Evolutionary conservation across 2,888 invertebrate species (phyloP).

Genomic region (Luperina testacea): DNA sequence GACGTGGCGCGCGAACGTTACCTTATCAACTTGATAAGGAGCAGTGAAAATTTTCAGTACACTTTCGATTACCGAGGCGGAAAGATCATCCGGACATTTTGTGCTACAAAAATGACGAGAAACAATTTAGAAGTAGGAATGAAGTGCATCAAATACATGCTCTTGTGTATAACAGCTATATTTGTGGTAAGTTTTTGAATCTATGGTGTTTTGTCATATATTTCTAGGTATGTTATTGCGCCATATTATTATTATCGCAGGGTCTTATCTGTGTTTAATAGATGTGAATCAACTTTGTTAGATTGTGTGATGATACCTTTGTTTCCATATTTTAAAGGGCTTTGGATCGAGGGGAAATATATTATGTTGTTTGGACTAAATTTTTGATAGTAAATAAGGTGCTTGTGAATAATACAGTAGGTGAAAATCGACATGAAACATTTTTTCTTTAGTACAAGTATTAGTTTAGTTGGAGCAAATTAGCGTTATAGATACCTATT

Average conservation of each 20-base stretch:
- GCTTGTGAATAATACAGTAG: neutral
- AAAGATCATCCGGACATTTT: conserved; percentile 44
- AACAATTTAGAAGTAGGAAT: conserved; percentile 91
- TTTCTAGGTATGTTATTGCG: conserved; percentile 39
- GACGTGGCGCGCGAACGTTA: conserved; percentile 42
- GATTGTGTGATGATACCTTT: conserved; percentile 29
- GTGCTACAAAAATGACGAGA: conserved; percentile 78
- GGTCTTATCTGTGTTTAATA: conserved; percentile 57
- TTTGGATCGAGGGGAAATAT: neutral
- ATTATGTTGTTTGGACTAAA: neutral
- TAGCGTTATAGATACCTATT: neutral
- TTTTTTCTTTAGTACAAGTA: neutral
- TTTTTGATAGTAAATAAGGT: conserved; percentile 7
- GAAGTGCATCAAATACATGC: conserved; percentile 94
- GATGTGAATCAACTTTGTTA: conserved; percentile 33
- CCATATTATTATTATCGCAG: conserved; percentile 64
- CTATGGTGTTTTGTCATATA: conserved; percentile 6
- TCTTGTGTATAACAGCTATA: conserved; percentile 93
- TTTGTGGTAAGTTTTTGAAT: conserved; percentile 92
- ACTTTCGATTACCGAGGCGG: conserved; percentile 27
- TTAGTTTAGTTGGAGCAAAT: conserved; percentile 1
- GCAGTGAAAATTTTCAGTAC: conserved; percentile 57
- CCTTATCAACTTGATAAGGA: conserved; percentile 62
- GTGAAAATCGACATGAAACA: neutral
- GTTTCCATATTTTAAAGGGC: conserved; percentile 10